Evolutionary conservation across 92 coral and sea anemone genomes (phyloP).

Genomic region (Pocillopora meandrina): DNA sequence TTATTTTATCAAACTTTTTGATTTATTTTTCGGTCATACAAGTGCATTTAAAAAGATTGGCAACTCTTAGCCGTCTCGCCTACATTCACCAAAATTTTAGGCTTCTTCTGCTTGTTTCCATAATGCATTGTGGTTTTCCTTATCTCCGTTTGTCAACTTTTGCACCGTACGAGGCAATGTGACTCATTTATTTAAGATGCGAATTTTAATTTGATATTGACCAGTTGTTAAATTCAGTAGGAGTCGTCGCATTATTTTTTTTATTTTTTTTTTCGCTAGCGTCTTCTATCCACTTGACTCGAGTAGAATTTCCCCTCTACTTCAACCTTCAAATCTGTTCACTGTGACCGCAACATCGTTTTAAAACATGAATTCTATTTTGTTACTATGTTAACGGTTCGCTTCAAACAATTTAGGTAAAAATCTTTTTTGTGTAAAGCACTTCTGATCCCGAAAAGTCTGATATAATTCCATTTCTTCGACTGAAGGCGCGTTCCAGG

Average conservation of each 20-base stretch:
- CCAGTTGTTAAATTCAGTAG: not conserved
- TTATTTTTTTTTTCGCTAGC: not conserved
- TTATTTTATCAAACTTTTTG: too few relatives aligned
- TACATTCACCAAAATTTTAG: not conserved
- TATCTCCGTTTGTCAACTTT: conserved; percentile 15
- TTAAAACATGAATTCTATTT: too few relatives aligned
- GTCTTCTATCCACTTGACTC: not conserved
- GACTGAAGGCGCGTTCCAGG: too few relatives aligned
- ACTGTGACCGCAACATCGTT: not conserved
- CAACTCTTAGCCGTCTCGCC: too few relatives aligned
- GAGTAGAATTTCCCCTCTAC: not conserved
- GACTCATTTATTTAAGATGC: not conserved
- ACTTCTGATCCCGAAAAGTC: not conserved
- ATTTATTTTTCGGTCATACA: too few relatives aligned
- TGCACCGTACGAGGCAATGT: not conserved
- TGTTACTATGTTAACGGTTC: not conserved
- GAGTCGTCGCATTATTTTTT: not conserved
- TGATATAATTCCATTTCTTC: not conserved
- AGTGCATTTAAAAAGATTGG: too few relatives aligned
- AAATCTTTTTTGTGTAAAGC: too few relatives aligned
- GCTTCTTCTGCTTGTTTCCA: not conserved
- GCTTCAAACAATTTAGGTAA: not conserved
- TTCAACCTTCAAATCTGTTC: not conserved
- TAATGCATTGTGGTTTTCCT: conserved; percentile 17
- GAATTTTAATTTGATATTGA: not conserved